Evolutionary conservation across 1,140 invertebrate species (phyloP).

Genomic region (Melitaea cinxia): DNA sequence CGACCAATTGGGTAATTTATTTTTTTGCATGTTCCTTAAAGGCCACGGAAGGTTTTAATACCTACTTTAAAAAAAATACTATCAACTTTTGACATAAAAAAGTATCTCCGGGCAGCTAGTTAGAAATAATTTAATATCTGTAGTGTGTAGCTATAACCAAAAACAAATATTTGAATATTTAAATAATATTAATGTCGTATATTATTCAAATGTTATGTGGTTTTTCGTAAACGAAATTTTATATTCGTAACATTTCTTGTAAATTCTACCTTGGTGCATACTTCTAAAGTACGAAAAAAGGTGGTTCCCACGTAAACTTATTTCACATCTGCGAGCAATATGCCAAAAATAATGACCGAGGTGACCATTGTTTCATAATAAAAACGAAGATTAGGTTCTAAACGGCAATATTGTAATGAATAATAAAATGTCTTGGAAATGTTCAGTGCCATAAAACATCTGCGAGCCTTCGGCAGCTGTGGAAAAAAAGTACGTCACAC

Average conservation of each 20-base stretch:
- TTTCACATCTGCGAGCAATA: slow-evolving; percentile 63
- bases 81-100: no score
- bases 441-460: slow-evolving; percentile 77
- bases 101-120: no score
- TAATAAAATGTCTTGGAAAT: slow-evolving; percentile 77
- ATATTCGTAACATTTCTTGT: not conserved
- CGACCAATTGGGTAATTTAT: no score
- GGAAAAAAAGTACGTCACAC: slow-evolving; percentile 75
- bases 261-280: not conserved
- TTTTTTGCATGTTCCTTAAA: no score
- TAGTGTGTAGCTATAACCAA: no score
- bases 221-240: no score
- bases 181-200: no score
- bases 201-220: no score
- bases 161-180: no score
- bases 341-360: slow-evolving; percentile 70
- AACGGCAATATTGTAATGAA: slow-evolving; percentile 78
- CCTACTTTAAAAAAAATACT: no score
- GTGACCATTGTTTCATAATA: slow-evolving; percentile 78
- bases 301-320: slow-evolving; percentile 62
- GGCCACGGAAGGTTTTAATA: no score
- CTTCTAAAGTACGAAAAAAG: slow-evolving; percentile 30
- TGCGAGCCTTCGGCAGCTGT: slow-evolving; percentile 72
- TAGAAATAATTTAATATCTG: no score
- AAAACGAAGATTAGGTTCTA: slow-evolving; percentile 77